Conservation (phyloP, 2,888 invertebrate species). For the Sialis fuliginosa region DNA sequence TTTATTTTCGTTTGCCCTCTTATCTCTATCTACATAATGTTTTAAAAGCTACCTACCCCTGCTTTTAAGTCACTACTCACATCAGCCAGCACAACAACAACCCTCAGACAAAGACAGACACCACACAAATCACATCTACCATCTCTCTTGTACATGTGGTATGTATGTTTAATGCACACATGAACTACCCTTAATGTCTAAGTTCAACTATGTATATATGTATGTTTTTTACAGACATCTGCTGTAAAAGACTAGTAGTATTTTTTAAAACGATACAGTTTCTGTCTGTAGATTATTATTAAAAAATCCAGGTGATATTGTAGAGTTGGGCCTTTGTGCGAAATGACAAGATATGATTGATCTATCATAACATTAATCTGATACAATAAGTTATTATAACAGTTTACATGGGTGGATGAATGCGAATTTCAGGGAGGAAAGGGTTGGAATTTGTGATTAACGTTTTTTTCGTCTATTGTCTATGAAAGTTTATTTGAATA, state of each 20-base stretch:
- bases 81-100: too few relatives aligned
- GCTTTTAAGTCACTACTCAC: background rate
- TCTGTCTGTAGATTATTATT: background rate
- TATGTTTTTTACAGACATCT: background rate
- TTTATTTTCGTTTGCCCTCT: conserved; percentile 1
- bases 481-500: too few relatives aligned
- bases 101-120: background rate
- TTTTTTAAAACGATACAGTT: too few relatives aligned
- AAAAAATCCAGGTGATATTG: conserved; percentile 5
- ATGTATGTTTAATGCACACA: background rate
- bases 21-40: conserved; percentile 2
- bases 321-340: background rate
- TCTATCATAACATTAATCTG: conserved; percentile 1
- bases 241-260: background rate
- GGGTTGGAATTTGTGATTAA: too few relatives aligned
- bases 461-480: too few relatives aligned
- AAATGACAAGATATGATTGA: conserved; percentile 5
- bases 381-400: background rate
- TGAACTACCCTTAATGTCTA: background rate
- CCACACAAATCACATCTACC: background rate
- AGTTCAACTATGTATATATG: background rate
- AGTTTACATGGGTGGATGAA: background rate
- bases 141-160: background rate
- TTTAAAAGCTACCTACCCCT: background rate
- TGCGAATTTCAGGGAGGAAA: too few relatives aligned